These are phyloP conservation scores for Oreamnos americanus DNA, from an alignment of 2,113 vertebrate species.

Conservation along the genomic window DNA sequence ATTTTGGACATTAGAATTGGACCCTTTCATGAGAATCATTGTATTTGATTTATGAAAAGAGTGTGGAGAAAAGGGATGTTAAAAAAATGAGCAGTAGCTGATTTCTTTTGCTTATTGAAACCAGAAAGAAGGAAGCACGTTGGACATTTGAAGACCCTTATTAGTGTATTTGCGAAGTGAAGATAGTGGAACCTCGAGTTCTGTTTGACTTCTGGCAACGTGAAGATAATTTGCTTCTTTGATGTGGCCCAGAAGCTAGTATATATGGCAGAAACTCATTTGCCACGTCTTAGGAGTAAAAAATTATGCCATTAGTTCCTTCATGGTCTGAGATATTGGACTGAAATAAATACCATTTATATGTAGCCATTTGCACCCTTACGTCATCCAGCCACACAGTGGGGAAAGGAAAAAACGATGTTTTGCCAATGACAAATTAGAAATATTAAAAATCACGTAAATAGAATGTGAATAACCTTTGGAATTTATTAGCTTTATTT, in stretches of 20 bases:
- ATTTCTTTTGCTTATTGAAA: constrained; percentile 62
- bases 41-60: constrained; percentile 55
- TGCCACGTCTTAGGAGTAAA: not conserved
- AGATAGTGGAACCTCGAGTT: not conserved
- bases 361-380: not conserved
- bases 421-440: constrained; percentile 2
- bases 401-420: not conserved
- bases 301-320: not conserved
- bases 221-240: not conserved
- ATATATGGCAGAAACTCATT: not conserved
- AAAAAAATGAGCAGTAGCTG: constrained; percentile 49
- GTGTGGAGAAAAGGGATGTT: constrained; percentile 63
- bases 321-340: not conserved
- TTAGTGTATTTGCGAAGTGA: constrained; percentile 27
- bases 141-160: constrained; percentile 48
- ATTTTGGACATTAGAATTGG: constrained; percentile 42
- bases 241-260: not conserved
- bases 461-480: not conserved
- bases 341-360: not conserved
- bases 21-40: constrained; percentile 62
- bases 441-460: not conserved
- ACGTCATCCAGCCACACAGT: not conserved
- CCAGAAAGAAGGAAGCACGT: constrained; percentile 54
- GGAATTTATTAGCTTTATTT: not conserved
- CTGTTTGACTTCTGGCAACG: not conserved